Conservation (phyloP, 2,888 invertebrate genomes). For the Allygus modestus region DNA sequence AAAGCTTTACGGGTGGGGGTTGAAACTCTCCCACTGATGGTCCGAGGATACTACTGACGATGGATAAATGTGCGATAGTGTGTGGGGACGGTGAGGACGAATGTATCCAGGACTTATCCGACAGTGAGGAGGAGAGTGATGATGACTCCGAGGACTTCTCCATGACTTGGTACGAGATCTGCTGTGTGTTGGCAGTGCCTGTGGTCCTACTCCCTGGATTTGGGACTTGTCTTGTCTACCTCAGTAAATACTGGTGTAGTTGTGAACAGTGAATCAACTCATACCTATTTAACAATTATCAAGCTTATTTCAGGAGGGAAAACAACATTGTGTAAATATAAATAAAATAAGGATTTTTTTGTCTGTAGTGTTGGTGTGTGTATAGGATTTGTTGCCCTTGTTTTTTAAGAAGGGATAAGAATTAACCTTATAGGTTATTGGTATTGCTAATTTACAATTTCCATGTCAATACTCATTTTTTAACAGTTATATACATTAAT, state of each 20-base stretch:
- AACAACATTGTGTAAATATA: no score
- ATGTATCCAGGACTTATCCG: neutral
- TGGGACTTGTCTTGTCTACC: constrained; percentile 10
- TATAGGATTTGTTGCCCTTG: no score
- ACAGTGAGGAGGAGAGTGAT: neutral
- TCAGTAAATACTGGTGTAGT: neutral
- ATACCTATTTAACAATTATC: no score
- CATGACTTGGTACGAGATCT: neutral
- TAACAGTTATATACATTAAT: no score
- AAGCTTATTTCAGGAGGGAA: no score
- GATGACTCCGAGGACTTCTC: neutral
- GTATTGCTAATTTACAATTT: no score
- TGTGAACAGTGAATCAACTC: neutral
- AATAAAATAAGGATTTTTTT: no score
- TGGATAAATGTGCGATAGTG: constrained; percentile 24
- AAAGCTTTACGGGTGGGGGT: no score
- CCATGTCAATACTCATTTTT: no score
- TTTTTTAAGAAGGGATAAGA: no score
- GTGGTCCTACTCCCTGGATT: neutral
- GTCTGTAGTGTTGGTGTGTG: no score
- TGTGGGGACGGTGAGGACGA: neutral
- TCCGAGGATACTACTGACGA: neutral
- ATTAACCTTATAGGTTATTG: no score
- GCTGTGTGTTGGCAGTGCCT: neutral
- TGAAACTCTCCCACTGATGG: neutral